Conservation (phyloP, 2,113 vertebrate genomes). For the Microcebus murinus region DNA sequence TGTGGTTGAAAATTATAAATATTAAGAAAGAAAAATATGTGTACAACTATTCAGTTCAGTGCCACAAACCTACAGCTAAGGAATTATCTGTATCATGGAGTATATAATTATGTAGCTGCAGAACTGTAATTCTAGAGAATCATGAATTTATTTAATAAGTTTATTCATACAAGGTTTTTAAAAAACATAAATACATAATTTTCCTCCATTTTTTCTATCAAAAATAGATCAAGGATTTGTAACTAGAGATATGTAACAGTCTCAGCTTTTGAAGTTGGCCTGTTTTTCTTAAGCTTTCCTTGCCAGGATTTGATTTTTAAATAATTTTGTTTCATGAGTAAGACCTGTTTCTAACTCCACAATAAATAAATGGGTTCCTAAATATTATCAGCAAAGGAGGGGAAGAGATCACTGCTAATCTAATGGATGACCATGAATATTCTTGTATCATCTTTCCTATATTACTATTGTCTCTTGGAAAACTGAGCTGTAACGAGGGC, state of each 20-base stretch:
- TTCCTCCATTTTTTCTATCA: slow-evolving; percentile 46
- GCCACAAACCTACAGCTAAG: slow-evolving; percentile 50
- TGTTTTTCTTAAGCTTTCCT: slow-evolving; percentile 51
- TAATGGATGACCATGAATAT: background rate
- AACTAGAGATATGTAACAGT: slow-evolving; percentile 23
- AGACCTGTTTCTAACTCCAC: slow-evolving; percentile 25
- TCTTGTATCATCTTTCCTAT: background rate
- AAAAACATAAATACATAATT: slow-evolving; percentile 63
- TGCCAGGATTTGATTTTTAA: slow-evolving; percentile 50
- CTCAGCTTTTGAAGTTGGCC: slow-evolving; percentile 66
- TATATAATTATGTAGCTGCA: slow-evolving; percentile 55
- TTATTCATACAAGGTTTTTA: slow-evolving; percentile 58
- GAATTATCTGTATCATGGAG: slow-evolving; percentile 52
- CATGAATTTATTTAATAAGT: slow-evolving; percentile 69
- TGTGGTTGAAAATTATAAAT: slow-evolving; percentile 65
- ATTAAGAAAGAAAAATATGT: slow-evolving; percentile 58
- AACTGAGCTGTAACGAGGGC: background rate
- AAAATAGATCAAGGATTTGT: slow-evolving; percentile 68
- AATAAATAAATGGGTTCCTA: slow-evolving; percentile 33
- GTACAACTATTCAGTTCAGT: slow-evolving; percentile 34
- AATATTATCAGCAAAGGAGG: background rate
- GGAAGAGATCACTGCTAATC: background rate
- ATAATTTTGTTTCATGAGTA: slow-evolving; percentile 34
- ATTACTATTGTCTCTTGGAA: slow-evolving; percentile 4
- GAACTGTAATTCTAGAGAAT: slow-evolving; percentile 39